phyloP scores from a whole-genome alignment of 2,113 vertebrate species.

The Lepus timidus region DNA sequence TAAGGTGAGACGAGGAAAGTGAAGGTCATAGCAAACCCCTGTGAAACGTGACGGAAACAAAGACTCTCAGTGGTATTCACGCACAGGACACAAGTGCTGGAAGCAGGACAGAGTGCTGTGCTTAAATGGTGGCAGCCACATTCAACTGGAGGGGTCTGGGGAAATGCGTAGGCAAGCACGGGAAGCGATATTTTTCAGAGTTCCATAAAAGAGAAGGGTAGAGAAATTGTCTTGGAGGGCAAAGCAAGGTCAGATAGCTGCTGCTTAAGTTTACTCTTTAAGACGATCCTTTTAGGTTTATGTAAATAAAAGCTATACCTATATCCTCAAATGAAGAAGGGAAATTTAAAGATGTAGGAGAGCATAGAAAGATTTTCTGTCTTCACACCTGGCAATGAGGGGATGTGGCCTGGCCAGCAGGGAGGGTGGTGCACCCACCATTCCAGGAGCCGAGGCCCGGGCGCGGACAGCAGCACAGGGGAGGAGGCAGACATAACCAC shows the following conservation, averaged over 20 bases:
- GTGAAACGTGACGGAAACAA: not conserved
- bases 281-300: not conserved
- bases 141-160: not conserved
- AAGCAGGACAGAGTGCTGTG: not conserved
- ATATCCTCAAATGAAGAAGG: not conserved
- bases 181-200: not conserved
- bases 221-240: not conserved
- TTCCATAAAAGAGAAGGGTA: too few species aligned
- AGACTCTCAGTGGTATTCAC: not conserved
- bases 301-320: not conserved
- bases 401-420: not conserved
- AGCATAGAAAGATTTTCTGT: not conserved
- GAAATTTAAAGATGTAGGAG: not conserved
- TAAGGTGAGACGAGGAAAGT: not conserved
- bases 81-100: too few species aligned
- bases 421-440: too few species aligned
- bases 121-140: not conserved
- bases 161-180: not conserved
- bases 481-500: too few species aligned
- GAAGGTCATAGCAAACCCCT: not conserved
- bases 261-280: not conserved
- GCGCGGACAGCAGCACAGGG: too few species aligned
- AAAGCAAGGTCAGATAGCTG: not conserved
- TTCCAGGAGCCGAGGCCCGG: not conserved
- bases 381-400: not conserved